Conservation (phyloP, 2,888 invertebrate genomes). For the Drosophila ochracea region DNA sequence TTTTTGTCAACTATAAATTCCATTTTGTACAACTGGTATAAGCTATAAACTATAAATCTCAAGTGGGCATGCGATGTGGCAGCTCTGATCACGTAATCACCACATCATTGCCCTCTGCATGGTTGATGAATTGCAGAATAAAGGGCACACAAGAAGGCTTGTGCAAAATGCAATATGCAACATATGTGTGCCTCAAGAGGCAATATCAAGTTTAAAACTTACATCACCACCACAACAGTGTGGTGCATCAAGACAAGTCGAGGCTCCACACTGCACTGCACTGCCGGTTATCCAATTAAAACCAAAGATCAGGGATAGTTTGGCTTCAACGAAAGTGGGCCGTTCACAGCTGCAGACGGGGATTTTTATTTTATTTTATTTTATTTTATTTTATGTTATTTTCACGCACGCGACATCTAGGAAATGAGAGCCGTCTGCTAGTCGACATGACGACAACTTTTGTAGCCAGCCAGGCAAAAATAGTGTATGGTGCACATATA, state of each 20-base stretch:
- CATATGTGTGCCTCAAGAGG: constrained; percentile 61
- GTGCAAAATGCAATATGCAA: constrained; percentile 36
- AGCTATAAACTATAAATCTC: neutral
- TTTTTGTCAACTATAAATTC: neutral
- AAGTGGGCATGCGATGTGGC: neutral
- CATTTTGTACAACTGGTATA: neutral
- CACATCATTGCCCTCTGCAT: neutral
- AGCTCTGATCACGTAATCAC: constrained; percentile 29
- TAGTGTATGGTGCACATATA: neutral
- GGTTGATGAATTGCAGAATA: constrained; percentile 28
- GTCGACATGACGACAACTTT: constrained; percentile 62
- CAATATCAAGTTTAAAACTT: constrained; percentile 79
- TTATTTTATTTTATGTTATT: constrained; percentile 1
- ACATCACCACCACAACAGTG: constrained; percentile 58
- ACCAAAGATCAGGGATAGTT: constrained; percentile 76
- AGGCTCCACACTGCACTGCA: constrained; percentile 5
- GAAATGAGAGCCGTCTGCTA: constrained; percentile 61
- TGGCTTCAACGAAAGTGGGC: constrained; percentile 59
- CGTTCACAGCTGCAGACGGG: constrained; percentile 32
- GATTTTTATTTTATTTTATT: constrained; percentile 7
- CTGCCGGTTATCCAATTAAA: constrained; percentile 80
- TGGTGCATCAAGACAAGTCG: constrained; percentile 28
- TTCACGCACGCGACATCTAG: constrained; percentile 76
- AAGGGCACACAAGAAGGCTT: constrained; percentile 40
- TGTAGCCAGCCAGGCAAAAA: constrained; percentile 19